A percentile compares a stretch with the other conserved stretches of the same genome.
Evolutionary conservation across 1,140 invertebrate genomes (phyloP).

Genomic region (Pinna nobilis): DNA sequence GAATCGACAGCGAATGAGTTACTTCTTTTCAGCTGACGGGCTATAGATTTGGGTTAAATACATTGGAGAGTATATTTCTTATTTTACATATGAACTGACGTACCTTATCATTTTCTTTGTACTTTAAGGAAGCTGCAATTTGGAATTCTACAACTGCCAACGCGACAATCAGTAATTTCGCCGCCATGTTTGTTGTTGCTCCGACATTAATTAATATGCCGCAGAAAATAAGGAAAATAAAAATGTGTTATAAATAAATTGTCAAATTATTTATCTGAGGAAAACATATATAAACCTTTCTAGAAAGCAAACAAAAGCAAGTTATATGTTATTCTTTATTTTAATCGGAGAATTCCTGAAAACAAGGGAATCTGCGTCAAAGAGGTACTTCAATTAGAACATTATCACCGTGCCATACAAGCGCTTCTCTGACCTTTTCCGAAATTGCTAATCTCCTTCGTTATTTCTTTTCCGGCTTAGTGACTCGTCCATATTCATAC

Average conservation of each 20-base stretch:
- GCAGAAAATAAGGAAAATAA: neutral
- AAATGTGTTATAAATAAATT: neutral
- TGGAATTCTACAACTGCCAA: conserved; percentile 45
- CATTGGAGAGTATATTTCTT: no score
- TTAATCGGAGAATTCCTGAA: no score
- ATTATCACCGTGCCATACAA: neutral
- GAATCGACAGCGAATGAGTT: no score
- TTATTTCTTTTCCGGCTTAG: conserved; percentile 51
- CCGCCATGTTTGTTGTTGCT: conserved; percentile 52
- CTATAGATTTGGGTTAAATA: no score
- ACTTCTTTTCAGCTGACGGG: no score
- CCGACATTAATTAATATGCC: neutral
- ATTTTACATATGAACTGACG: neutral
- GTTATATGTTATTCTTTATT: neutral
- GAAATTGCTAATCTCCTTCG: conserved; percentile 9
- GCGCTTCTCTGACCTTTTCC: neutral
- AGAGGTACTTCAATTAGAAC: neutral
- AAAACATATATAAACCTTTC: neutral
- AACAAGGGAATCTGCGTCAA: neutral
- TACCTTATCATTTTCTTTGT: conserved; percentile 63
- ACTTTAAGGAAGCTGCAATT: conserved; percentile 6
- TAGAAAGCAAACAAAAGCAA: neutral
- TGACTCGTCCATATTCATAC: conserved; percentile 38
- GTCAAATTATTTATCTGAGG: neutral
- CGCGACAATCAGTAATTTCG: conserved; percentile 49